These are phyloP conservation scores for Aurelia coerulea DNA, from an alignment of 30 jellyfish, hydroid and myxozoan genomes.

Conservation along the genomic window DNA sequence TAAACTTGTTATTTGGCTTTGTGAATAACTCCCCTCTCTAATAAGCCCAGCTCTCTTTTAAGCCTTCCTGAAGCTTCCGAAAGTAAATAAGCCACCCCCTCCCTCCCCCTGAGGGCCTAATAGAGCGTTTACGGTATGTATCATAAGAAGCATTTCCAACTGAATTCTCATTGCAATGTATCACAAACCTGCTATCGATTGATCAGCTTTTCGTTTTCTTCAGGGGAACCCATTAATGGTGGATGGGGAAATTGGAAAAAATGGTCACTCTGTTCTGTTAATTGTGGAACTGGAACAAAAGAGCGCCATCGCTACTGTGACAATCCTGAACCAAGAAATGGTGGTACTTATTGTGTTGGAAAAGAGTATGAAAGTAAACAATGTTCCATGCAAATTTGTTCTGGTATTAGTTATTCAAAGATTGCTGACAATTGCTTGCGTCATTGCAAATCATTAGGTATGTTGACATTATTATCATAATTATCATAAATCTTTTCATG, in stretches of 20 bases:
- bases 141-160: no score
- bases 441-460: slow-evolving; percentile 27
- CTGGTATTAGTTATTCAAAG: slow-evolving; percentile 38
- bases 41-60: no score
- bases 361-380: neutral
- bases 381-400: slow-evolving; percentile 36
- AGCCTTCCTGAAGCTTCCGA: no score
- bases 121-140: no score
- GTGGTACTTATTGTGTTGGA: slow-evolving; percentile 52
- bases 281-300: slow-evolving; percentile 48
- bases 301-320: slow-evolving; percentile 65
- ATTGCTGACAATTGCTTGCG: slow-evolving; percentile 31
- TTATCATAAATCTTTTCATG: neutral
- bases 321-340: slow-evolving; percentile 62
- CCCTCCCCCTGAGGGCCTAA: no score
- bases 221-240: slow-evolving; percentile 52
- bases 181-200: no score
- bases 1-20: no score
- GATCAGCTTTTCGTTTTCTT: neutral
- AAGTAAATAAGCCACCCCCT: no score
- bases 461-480: neutral
- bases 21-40: no score
- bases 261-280: slow-evolving; percentile 52
- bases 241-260: slow-evolving; percentile 43
- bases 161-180: no score